phyloP scores from a whole-genome alignment of 2,888 invertebrate genomes.

The Zygogramma bicolorata region DNA sequence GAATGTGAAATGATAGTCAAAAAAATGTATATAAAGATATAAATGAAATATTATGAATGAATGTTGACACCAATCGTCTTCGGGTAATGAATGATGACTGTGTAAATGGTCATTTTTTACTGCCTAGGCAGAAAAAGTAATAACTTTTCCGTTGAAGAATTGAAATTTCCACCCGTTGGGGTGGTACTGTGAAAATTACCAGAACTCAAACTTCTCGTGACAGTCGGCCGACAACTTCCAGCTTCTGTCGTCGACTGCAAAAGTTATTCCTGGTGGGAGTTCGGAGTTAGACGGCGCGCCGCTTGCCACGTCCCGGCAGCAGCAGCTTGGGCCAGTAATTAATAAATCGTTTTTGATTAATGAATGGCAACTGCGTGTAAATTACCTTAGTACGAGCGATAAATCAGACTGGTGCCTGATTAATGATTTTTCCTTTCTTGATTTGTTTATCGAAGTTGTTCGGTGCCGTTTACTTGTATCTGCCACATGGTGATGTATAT shows the following conservation, averaged over 20 bases:
- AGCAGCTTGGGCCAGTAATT: constrained; percentile 25
- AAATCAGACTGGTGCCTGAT: constrained; percentile 38
- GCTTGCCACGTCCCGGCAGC: constrained; percentile 1
- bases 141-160: no score
- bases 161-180: no score
- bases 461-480: constrained; percentile 13
- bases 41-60: no score
- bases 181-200: neutral
- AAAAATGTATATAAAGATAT: no score
- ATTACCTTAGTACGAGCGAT: constrained; percentile 39
- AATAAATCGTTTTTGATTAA: constrained; percentile 44
- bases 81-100: no score
- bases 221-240: neutral
- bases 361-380: constrained; percentile 42
- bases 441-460: constrained; percentile 23
- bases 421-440: constrained; percentile 28
- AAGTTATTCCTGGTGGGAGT: constrained; percentile 1
- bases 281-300: neutral
- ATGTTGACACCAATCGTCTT: no score
- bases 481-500: constrained; percentile 3
- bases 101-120: no score
- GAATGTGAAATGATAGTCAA: no score
- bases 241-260: neutral
- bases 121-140: no score
- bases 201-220: neutral